Evolutionary conservation across 2,797 vertebrate genomes (phyloP), one percentile per base, ranked within the genome.

Genomic region (Coluber constrictor): DNA sequence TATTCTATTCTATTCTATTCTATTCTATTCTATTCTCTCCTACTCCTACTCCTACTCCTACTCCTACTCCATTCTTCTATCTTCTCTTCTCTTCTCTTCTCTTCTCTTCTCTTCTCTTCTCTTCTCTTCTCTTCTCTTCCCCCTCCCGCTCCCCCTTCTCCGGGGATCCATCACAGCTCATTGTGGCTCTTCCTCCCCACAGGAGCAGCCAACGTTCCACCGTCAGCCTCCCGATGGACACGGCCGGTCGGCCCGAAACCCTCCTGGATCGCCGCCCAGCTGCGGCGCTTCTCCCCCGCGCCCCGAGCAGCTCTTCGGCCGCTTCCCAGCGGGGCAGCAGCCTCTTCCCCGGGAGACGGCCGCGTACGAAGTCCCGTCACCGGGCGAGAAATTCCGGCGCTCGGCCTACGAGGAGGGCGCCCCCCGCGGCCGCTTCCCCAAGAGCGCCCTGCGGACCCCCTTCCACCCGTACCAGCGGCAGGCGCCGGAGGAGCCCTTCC

Each of bases 391-490:
- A 57, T 98, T 97, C 96, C 97, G 98, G 29, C 97, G 97, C 20
- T 98, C 97, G 96, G 98, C 98, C 92, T 96, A 97, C 0, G 98
- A 99, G 56, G 98, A 98, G 79, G 97, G 90, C 23, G 12, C 2
- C 87, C 87, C 55, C 89, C 96, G 97, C 0, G 95, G 96, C 0
- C 94, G 95, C 37, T 96, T 97, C 51, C 97, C 98, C 94, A 97
- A 97, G 93, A 96, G 95, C 94, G 88, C 54, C 94, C 97, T 29
- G 56, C 92, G 98, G 9, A 95, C 94, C 92, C 98, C 97, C 18
- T 99, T 98, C 96, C 98, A 99, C 93, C 98, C 98, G 0, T 99
- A 99, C 96, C 97, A 97, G 83, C 97, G 98, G 92, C 98, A 98
- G 94, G 97, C 98, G 96, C 98, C 98, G 0, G 98, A 99, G 7